Base-by-base conservation (phyloP, 2,888 invertebrate genomes). In the Mamestra brassicae region DNA sequence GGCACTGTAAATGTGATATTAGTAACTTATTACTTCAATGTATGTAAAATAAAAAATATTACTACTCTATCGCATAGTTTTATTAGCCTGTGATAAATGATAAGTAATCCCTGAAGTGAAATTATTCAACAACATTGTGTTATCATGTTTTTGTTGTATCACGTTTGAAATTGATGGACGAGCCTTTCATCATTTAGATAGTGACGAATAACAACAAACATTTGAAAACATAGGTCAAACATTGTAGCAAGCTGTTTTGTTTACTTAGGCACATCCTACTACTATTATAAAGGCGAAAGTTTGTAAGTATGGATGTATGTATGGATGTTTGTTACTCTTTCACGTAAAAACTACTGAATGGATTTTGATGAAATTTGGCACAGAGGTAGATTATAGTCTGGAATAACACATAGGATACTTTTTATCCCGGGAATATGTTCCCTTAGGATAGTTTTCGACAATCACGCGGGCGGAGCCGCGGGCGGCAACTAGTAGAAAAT, bases 1-100 rank as follows among this genome's bases (percentile, higher is more conserved):
- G 92, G 90, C 95, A 95, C 93, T 95, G 92, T 95, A 91, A 92
- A 94, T 96, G 96, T 96, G 96, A 96, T 96, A 96, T 92, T 96
- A 95, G 95, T 95, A 93, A 94, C 90, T 94, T 94, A 94, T 93
- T 90, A 91, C 86, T 90, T 92, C 80, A 82, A 84, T 87, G 89
- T 93, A 93, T 89, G 90, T 92, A 85, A 90, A 93, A 92, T 92
- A 93, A 75, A 93, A 89, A 83, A 88, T 87, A 89, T 81, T 80
- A 86, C 77, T 85, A 89, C 85, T 87, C 71, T 84, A 74, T 71
- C 66, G 36, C 62, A 55, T 79, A 55, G 76, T 87, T 85, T 84
- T 71, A 76, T 75, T 78, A 64, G 60, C 45, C 11, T 38, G 26
- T 38, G 47, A 64, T 63, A 71, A 73, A 67, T 50, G 69, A 57